Evolutionary conservation across 2,888 invertebrate species (phyloP).

Genomic region (Melanophora roralis): DNA sequence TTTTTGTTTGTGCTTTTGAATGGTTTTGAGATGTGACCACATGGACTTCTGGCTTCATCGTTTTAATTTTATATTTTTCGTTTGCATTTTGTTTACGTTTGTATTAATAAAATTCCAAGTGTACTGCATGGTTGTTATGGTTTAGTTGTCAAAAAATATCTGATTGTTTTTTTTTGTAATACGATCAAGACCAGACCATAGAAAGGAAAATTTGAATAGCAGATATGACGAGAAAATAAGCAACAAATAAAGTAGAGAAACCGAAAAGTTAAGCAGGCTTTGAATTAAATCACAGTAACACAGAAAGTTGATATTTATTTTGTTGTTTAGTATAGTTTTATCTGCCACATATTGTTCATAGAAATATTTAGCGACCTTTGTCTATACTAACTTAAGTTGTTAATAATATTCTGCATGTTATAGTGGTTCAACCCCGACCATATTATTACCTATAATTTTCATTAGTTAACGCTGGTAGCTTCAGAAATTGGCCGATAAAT

Average conservation of each 20-base stretch:
- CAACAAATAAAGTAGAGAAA: not conserved
- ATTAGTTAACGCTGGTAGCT: too few relatives aligned
- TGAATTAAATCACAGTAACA: conserved; percentile 37
- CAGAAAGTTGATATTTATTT: conserved; percentile 8
- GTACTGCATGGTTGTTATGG: conserved; percentile 45
- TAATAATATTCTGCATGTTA: too few relatives aligned
- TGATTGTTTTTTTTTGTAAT: conserved; percentile 52
- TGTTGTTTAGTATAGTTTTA: not conserved
- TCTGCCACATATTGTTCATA: conserved; percentile 3
- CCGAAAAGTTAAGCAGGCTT: conserved; percentile 4
- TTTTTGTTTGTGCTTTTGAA: conserved; percentile 15
- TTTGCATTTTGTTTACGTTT: conserved; percentile 6
- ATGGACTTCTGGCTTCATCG: conserved; percentile 53
- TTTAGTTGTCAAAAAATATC: conserved; percentile 51
- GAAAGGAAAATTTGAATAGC: conserved; percentile 50
- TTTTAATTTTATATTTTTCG: conserved; percentile 47
- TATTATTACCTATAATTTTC: too few relatives aligned
- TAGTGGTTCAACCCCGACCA: too few relatives aligned
- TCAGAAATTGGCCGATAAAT: too few relatives aligned
- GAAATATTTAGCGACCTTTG: too few relatives aligned
- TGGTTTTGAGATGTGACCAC: conserved; percentile 55
- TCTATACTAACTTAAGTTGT: too few relatives aligned
- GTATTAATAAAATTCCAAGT: conserved; percentile 41
- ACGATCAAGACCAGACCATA: conserved; percentile 51
- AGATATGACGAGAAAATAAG: conserved; percentile 45